Percentiles rank a stretch among this genome's conserved stretches.
Evolutionary conservation across 2,797 vertebrate species (phyloP).

Genomic region (Falco peregrinus): DNA sequence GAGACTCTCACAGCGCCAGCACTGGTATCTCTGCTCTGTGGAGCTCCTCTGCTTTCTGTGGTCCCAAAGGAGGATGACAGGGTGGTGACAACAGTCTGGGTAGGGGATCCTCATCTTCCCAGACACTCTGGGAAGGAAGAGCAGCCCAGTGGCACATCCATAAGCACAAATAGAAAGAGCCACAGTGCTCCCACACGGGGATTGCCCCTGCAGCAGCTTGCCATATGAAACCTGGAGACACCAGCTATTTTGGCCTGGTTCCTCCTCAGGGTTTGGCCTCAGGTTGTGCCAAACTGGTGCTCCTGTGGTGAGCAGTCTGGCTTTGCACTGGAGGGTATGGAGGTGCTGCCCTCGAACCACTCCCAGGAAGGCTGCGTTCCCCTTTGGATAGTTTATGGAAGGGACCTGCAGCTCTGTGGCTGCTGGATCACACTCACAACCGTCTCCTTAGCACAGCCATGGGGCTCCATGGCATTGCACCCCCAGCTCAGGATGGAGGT

Average conservation of each 20-base stretch:
- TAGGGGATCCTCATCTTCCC: neutral
- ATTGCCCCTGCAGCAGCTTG: neutral
- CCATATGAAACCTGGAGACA: neutral
- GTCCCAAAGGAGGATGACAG: neutral
- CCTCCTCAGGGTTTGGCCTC: neutral
- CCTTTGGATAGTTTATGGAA: neutral
- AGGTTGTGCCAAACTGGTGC: neutral
- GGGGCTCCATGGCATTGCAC: neutral
- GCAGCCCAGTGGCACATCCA: neutral
- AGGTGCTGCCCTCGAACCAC: neutral
- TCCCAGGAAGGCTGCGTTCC: neutral
- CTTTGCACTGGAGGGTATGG: neutral
- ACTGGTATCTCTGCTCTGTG: neutral
- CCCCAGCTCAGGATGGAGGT: neutral
- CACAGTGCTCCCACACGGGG: accelerated
- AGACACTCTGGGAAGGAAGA: neutral
- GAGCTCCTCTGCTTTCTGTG: neutral
- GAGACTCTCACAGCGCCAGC: neutral
- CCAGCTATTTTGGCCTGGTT: neutral
- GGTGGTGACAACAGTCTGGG: neutral
- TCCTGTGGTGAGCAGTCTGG: neutral
- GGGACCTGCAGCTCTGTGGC: neutral
- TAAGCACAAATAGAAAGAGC: neutral
- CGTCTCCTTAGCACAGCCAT: neutral
- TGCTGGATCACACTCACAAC: accelerated